A percentile compares a stretch with the other conserved stretches of the same genome.
These are phyloP conservation scores for Drosophila melanica DNA, from an alignment of 1,140 invertebrate genomes.

Conservation along the genomic window DNA sequence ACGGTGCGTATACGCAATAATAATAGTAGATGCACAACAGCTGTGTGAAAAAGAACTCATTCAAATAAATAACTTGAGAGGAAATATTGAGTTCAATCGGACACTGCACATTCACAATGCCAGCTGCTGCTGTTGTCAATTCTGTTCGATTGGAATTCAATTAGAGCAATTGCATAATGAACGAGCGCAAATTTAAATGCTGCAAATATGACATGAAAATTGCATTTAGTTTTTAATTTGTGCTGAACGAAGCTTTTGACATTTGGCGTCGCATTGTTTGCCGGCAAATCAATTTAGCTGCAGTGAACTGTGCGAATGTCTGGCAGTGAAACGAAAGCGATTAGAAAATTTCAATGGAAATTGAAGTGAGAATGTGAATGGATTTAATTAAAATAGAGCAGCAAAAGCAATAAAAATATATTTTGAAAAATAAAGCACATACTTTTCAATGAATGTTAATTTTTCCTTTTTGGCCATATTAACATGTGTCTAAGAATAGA, in stretches of 20 bases:
- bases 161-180: not conserved
- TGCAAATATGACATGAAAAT: not conserved
- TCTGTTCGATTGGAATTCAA: slow-evolving; percentile 20
- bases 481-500: not conserved
- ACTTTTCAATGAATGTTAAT: not conserved
- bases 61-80: not conserved
- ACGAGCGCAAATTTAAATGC: not conserved
- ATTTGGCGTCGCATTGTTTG: slow-evolving; percentile 2
- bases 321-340: slow-evolving; percentile 21
- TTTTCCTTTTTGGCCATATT: not conserved
- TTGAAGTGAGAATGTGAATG: not conserved
- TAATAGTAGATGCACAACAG: slow-evolving; percentile 26
- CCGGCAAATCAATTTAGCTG: slow-evolving; percentile 1
- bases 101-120: not conserved
- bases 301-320: slow-evolving; percentile 48
- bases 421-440: not conserved
- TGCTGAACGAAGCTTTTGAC: not conserved
- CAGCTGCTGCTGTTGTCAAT: not conserved
- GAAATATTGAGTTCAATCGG: not conserved
- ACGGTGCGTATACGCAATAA: slow-evolving; percentile 64
- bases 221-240: slow-evolving; percentile 6
- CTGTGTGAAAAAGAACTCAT: not conserved
- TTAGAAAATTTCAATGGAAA: slow-evolving; percentile 44
- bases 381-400: not conserved
- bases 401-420: not conserved